Percentiles rank a stretch among this genome's conserved stretches.
These are phyloP conservation scores for Papilio helenus DNA, from an alignment of 1,140 invertebrate genomes.

Conservation along the genomic window DNA sequence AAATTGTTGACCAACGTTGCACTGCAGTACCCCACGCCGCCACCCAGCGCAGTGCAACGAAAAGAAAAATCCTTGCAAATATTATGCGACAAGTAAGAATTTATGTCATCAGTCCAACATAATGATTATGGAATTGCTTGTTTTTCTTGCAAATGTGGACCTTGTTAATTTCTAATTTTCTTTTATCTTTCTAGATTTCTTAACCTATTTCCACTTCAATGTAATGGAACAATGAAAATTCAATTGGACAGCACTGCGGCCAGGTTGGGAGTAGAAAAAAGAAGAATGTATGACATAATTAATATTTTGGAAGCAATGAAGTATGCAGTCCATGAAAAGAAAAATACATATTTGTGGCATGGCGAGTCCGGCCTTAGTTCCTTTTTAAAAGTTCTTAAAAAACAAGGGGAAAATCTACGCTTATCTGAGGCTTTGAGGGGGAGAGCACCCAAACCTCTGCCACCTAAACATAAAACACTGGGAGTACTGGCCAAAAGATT, in stretches of 20 bases:
- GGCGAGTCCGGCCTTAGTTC: slow-evolving; percentile 79
- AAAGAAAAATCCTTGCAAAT: slow-evolving; percentile 85
- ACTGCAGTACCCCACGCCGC: slow-evolving; percentile 79
- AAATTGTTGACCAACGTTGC: slow-evolving; percentile 84
- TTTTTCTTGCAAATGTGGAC: neutral
- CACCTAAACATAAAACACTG: slow-evolving; percentile 85
- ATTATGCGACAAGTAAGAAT: slow-evolving; percentile 83
- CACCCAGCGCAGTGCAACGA: slow-evolving; percentile 76
- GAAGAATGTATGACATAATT: slow-evolving; percentile 90
- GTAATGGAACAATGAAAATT: slow-evolving; percentile 79
- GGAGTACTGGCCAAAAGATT: slow-evolving; percentile 89
- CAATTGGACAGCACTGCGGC: slow-evolving; percentile 84
- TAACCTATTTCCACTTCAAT: slow-evolving; percentile 82
- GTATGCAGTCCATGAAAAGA: slow-evolving; percentile 86
- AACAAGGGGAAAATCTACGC: slow-evolving; percentile 75
- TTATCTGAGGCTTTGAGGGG: slow-evolving; percentile 76
- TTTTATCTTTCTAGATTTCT: slow-evolving; percentile 79
- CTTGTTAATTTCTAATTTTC: slow-evolving; percentile 32
- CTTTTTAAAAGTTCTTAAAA: slow-evolving; percentile 77
- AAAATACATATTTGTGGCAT: slow-evolving; percentile 86
- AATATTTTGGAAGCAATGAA: slow-evolving; percentile 90
- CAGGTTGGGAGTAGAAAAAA: slow-evolving; percentile 84
- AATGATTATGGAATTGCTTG: neutral
- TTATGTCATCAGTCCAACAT: slow-evolving; percentile 17
- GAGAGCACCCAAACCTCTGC: slow-evolving; percentile 72